These are phyloP conservation scores for Apocrypta bakeri DNA, from an alignment of 1,140 invertebrate genomes.

Conservation along the genomic window DNA sequence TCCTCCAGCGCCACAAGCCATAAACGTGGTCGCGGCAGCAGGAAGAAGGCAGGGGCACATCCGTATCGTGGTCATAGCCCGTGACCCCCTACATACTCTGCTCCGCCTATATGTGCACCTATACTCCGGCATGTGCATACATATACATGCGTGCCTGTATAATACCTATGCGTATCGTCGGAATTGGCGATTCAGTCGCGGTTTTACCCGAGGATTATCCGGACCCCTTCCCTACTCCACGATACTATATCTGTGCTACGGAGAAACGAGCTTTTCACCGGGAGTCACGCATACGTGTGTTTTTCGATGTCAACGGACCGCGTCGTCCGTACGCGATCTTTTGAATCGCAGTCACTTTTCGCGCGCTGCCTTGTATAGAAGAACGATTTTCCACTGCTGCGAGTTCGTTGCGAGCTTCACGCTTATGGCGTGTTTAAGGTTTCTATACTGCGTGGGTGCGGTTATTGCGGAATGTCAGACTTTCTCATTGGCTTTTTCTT, in stretches of 20 bases:
- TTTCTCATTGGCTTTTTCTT: too few relatives aligned
- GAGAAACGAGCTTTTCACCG: neutral
- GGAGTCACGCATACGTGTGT: neutral
- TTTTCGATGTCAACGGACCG: conserved; percentile 21
- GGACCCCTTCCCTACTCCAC: too few relatives aligned
- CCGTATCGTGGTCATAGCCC: conserved; percentile 74
- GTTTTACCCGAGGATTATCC: conserved; percentile 73
- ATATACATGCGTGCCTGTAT: neutral
- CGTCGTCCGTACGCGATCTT: neutral
- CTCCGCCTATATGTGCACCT: conserved; percentile 48
- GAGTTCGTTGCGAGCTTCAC: too few relatives aligned
- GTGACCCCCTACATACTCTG: conserved; percentile 69
- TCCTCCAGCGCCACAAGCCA: neutral
- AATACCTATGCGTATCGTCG: neutral
- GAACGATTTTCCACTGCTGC: conserved; percentile 21
- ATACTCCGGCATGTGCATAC: conserved; percentile 26
- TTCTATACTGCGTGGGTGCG: neutral
- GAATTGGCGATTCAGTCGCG: conserved; percentile 50
- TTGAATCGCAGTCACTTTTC: neutral
- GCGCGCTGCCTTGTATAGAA: neutral
- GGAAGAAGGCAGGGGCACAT: conserved; percentile 74
- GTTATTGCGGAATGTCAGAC: neutral
- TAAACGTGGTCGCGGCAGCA: conserved; percentile 56
- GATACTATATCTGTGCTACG: conserved; percentile 39
- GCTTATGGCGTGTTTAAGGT: neutral